Evolutionary conservation across 2,797 vertebrate species (phyloP).

Genomic region (Euphonia xanthogaster): DNA sequence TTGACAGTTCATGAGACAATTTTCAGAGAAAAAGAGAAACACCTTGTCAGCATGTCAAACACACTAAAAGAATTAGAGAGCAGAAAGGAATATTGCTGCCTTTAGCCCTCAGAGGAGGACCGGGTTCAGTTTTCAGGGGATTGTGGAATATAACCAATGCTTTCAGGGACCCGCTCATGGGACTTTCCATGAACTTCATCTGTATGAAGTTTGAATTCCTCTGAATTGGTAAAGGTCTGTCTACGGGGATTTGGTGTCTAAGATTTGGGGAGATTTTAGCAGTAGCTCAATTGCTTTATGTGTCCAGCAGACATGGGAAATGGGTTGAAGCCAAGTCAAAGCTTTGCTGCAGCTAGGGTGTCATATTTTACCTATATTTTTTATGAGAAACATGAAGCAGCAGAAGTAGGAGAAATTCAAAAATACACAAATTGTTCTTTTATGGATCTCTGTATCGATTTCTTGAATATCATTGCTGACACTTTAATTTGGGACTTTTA

Average conservation of each 20-base stretch:
- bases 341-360: not conserved
- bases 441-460: not conserved
- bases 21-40: not conserved
- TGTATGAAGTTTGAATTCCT: not conserved
- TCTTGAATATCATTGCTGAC: not conserved
- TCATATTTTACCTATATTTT: not conserved
- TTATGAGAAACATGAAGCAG: not conserved
- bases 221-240: fast-evolving
- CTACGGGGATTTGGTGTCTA: not conserved
- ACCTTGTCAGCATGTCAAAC: not conserved
- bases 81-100: not conserved
- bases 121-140: not conserved
- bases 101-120: fast-evolving
- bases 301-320: not conserved
- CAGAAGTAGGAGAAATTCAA: not conserved
- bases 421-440: not conserved
- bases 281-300: not conserved
- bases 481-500: not conserved
- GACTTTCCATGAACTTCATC: not conserved
- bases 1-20: not conserved
- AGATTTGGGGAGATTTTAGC: not conserved
- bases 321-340: not conserved
- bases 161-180: not conserved
- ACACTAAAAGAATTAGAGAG: not conserved
- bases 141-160: fast-evolving